Evolutionary conservation across 2,113 vertebrate species (phyloP).

Genomic region (Myrmecophaga tridactyla): DNA sequence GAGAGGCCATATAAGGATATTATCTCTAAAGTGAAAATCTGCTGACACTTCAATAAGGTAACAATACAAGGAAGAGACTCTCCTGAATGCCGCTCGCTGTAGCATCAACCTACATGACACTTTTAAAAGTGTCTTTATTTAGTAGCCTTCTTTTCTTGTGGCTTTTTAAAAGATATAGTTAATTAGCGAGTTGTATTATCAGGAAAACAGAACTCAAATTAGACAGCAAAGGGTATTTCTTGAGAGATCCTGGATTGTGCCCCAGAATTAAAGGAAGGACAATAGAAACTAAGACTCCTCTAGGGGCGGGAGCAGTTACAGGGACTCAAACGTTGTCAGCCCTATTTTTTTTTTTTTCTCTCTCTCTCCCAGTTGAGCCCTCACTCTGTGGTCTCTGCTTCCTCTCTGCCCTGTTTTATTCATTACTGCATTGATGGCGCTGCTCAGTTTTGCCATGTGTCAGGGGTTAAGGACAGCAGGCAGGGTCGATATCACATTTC

Average conservation of each 20-base stretch:
- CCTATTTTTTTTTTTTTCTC: not conserved
- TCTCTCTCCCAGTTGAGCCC: not conserved
- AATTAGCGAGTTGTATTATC: not conserved
- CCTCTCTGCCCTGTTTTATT: not conserved
- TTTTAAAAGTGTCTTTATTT: not conserved
- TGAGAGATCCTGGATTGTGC: not conserved
- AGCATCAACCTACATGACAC: not conserved
- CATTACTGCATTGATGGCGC: not conserved
- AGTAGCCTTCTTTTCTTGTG: not conserved
- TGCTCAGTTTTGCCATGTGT: not conserved
- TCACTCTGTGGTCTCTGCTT: not conserved
- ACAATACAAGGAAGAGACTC: not conserved
- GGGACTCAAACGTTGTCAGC: not conserved
- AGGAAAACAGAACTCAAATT: constrained; percentile 15
- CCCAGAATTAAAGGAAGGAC: not conserved
- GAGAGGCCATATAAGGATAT: not conserved
- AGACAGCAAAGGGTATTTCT: not conserved
- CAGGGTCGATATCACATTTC: not conserved
- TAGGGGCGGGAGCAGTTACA: not conserved
- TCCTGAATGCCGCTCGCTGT: not conserved
- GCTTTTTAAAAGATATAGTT: not conserved
- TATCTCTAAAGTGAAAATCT: not conserved
- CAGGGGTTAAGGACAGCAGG: not conserved
- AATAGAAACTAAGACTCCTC: not conserved
- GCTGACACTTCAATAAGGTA: not conserved